Evolutionary conservation across 2,797 vertebrate genomes (phyloP).

Genomic region (Betta splendens): DNA sequence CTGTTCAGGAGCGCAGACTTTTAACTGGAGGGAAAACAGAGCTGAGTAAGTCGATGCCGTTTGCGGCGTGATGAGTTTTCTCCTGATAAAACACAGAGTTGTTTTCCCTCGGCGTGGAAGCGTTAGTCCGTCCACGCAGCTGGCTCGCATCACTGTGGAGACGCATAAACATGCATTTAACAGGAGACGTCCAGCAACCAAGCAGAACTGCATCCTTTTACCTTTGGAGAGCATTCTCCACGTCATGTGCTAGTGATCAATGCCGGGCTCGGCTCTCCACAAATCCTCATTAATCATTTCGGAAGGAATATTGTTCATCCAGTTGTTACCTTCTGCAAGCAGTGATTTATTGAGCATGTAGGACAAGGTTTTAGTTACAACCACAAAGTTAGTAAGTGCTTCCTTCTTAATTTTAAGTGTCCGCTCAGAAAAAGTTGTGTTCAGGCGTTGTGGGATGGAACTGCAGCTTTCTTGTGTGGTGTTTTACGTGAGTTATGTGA

Average conservation of each 20-base stretch:
- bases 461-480: slow-evolving; percentile 29
- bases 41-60: slow-evolving; percentile 41
- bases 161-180: slow-evolving; percentile 60
- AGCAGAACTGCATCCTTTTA: slow-evolving; percentile 38
- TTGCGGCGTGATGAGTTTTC: slow-evolving; percentile 34
- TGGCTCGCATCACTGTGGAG: slow-evolving; percentile 63
- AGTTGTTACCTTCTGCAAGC: slow-evolving; percentile 17
- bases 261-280: slow-evolving; percentile 2
- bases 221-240: slow-evolving; percentile 28
- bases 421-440: too few relatives aligned
- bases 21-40: slow-evolving; percentile 52
- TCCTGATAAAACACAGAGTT: slow-evolving; percentile 64
- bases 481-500: too few relatives aligned
- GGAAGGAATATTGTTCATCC: slow-evolving; percentile 25
- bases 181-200: slow-evolving; percentile 57
- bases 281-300: slow-evolving; percentile 30
- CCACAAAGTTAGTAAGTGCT: neutral
- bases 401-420: too few relatives aligned
- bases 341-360: slow-evolving; percentile 20
- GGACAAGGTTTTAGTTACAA: neutral
- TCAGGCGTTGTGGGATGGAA: slow-evolving; percentile 10
- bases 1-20: slow-evolving; percentile 24
- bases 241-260: slow-evolving; percentile 44
- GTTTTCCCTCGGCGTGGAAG: slow-evolving; percentile 56
- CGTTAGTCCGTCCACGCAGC: slow-evolving; percentile 68